These are phyloP conservation scores for Archegozetes longisetosus DNA, from an alignment of 1,140 invertebrate species.

Conservation along the genomic window DNA sequence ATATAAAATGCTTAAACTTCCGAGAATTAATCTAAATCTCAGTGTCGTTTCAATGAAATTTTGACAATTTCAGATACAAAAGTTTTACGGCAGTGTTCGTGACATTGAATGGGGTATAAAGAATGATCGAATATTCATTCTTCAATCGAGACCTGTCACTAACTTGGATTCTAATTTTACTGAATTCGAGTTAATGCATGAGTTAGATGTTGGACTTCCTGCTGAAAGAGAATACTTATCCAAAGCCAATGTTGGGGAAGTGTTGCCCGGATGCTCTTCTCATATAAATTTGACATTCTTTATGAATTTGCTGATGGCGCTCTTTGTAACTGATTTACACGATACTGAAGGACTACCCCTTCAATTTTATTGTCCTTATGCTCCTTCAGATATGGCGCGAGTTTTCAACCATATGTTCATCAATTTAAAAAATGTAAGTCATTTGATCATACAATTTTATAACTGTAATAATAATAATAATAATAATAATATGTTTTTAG, in stretches of 20 bases:
- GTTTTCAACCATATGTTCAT: too few species aligned
- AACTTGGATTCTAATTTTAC: conserved; percentile 7
- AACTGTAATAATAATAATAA: too few species aligned
- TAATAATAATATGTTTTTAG: too few species aligned
- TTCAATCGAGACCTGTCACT: conserved; percentile 20
- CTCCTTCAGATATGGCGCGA: too few species aligned
- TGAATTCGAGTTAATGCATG: conserved; percentile 18
- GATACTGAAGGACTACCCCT: too few species aligned
- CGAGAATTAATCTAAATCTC: too few species aligned
- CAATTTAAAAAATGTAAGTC: too few species aligned
- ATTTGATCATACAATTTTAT: too few species aligned
- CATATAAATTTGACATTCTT: background rate
- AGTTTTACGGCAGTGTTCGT: conserved; percentile 1
- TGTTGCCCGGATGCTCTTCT: conserved; percentile 1
- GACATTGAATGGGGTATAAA: conserved; percentile 22
- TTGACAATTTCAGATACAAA: background rate
- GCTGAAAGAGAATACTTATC: conserved; percentile 16
- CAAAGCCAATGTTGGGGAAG: conserved; percentile 18
- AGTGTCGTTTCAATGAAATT: background rate
- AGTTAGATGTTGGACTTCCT: conserved; percentile 13
- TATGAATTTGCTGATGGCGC: background rate
- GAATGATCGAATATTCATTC: background rate
- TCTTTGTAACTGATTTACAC: too few species aligned
- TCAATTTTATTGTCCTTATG: background rate
- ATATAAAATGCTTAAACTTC: background rate